phyloP scores from a whole-genome alignment of 2,113 vertebrate genomes.

The Uria aalge region DNA sequence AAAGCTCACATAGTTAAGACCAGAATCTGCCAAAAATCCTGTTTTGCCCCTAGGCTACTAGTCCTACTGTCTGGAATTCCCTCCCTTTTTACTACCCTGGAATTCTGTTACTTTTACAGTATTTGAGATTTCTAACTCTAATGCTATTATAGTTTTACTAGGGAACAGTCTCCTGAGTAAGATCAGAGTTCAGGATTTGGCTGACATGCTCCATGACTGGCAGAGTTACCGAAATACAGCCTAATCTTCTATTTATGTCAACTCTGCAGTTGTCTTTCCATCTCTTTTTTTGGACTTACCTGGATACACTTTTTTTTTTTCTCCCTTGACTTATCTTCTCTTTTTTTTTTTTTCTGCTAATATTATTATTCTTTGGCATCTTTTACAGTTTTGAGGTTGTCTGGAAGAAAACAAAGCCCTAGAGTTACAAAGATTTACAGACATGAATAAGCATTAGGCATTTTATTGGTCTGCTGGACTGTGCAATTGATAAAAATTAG shows the following conservation, averaged over 20 bases:
- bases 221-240: background rate
- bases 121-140: slow-evolving; percentile 12
- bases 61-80: slow-evolving; percentile 46
- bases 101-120: slow-evolving; percentile 24
- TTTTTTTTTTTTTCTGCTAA: background rate
- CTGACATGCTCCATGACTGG: background rate
- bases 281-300: background rate
- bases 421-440: background rate
- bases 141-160: slow-evolving; percentile 42
- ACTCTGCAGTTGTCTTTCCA: background rate
- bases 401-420: background rate
- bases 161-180: slow-evolving; percentile 1
- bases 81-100: background rate
- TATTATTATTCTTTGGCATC: background rate
- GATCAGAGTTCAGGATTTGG: slow-evolving; percentile 34
- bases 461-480: background rate
- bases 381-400: background rate
- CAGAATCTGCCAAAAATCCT: background rate
- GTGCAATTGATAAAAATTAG: slow-evolving; percentile 9
- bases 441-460: background rate
- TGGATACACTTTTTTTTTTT: background rate
- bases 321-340: background rate
- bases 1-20: background rate
- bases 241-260: background rate
- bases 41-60: background rate